phyloP scores from a whole-genome alignment of 2,888 invertebrate species.

The Drosophila eohydei region DNA sequence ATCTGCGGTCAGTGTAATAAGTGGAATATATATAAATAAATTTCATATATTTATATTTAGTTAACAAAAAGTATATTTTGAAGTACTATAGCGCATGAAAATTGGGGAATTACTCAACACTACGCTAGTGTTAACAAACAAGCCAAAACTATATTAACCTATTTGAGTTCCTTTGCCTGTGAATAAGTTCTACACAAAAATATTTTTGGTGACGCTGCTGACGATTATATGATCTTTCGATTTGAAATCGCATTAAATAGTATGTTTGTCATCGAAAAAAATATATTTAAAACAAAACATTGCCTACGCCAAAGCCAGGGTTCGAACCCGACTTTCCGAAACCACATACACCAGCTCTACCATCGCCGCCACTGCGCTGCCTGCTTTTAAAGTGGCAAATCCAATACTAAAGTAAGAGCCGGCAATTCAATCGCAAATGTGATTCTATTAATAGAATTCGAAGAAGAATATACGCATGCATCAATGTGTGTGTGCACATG shows the following conservation, averaged over 20 bases:
- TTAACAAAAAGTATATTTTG: too few species aligned
- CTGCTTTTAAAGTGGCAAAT: not conserved
- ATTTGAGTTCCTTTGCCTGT: not conserved
- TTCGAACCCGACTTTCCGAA: not conserved
- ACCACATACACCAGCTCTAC: not conserved
- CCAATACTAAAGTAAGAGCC: not conserved
- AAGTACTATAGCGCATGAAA: too few species aligned
- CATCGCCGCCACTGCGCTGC: not conserved
- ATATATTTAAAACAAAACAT: not conserved
- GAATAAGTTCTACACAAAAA: too few species aligned
- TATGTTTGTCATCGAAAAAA: not conserved
- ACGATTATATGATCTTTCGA: too few species aligned
- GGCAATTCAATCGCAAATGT: not conserved
- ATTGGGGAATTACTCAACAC: not conserved
- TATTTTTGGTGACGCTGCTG: too few species aligned
- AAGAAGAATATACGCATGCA: not conserved
- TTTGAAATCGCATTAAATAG: too few species aligned
- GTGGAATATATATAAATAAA: not conserved
- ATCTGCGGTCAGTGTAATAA: not conserved
- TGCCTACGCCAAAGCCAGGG: not conserved
- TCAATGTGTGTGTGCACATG: not conserved
- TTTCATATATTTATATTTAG: not conserved
- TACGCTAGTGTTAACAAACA: not conserved
- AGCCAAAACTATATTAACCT: not conserved
- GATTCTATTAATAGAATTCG: not conserved